Evolutionary conservation across 2,888 invertebrate genomes (phyloP), one percentile per base, ranked within the genome.

Genomic region (Terebella lapidaria): DNA sequence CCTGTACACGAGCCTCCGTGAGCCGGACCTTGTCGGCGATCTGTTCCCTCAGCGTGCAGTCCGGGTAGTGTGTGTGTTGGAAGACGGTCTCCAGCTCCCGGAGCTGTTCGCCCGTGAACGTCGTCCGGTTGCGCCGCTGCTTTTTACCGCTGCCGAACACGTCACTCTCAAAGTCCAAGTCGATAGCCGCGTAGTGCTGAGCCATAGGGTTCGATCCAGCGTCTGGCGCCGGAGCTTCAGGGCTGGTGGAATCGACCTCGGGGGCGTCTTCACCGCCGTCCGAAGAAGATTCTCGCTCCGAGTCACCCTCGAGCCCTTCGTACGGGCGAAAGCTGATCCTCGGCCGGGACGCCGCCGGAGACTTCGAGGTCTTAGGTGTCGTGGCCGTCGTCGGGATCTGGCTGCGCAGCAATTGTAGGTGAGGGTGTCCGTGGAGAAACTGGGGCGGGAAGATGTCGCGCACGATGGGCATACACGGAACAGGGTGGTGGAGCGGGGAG

Each of bases 1-100:
- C 75, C 72, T 75, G 76, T 18, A 75, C 75, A 54, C 74, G 65
- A 3, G 76, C 76, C 59, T 76, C 76, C 24, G 75, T 73, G 1
- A 76, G 70, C 15, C 71, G 70, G 18, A 73, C 74, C 53, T 72
- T 75, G 27, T 74, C 74, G 1, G 76, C 76, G 18, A 76, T 74
- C 62, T 76, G 74, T 63, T 75, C 76, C 30, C 76, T 56, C 4
- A 74, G 67, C 4, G 74, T 72, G 60, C 75, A 75, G 64, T 76
- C 76, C 0, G 76, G 76, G 59, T 76, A 76, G 64, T 74, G 75
- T 2, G 74, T 75, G 54, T 73, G 73, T 24, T 70, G 62, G 65
- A 76, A 76, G 54, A 76, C 73, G 0, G 69, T 65, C 66, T 76
- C 76, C 46, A 76, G 61, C 54, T 75, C 75, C 3, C 71, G 56